Base-by-base conservation (phyloP, 2,113 vertebrate species). In the Eptesicus fuscus region DNA sequence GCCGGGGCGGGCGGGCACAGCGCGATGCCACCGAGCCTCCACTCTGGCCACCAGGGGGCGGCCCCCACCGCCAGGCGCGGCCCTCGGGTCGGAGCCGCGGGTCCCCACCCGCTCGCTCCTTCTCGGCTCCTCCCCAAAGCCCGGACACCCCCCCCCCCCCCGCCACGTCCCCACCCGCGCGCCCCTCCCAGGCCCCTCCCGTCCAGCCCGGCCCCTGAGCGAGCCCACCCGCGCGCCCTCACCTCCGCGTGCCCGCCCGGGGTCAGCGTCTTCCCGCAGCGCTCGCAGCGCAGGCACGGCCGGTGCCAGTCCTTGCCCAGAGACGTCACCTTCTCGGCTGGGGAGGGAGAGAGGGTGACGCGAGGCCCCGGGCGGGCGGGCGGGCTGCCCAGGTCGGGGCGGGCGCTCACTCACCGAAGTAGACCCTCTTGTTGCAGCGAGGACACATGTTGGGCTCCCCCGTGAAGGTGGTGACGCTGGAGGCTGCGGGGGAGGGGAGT, bases 281-380 rank as follows among this genome's bases (percentile, higher is more conserved):
- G 98, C 97, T 99, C 99, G 0, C 99, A 99, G 95, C 99, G 99
- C 96, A 99, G 98, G 92, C 99, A 99, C 20, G 99, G 99, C 30
- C 99, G 99, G 96, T 99, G 99, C 99, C 99, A 99, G 98, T 99
- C 99, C 95, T 99, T 99, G 49, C 99, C 99, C 98, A 99, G 98
- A 0, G 99, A 99, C 0, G 99, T 99, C 98, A 99, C 99, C 98
- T 99, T 99, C 98, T 99, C 99, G 0, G 99, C 99, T 99, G 94
- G 5, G 95, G 91, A 0, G 37, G 53, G 35, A 6, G 35, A 23
- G 16, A 44, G 28, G 5, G n/a, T 87, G 32, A 82, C 0, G 16
- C 0, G 0, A 6, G 6, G 6, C 0, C 35, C n/a, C 35, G 37
- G 37, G 30, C 2, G 1, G 18, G 69, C 1, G 1, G 22, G 11